Evolutionary conservation across 2,113 vertebrate species (phyloP), one percentile per base, ranked within the genome.

Genomic region (Psittacula cyanocephala): DNA sequence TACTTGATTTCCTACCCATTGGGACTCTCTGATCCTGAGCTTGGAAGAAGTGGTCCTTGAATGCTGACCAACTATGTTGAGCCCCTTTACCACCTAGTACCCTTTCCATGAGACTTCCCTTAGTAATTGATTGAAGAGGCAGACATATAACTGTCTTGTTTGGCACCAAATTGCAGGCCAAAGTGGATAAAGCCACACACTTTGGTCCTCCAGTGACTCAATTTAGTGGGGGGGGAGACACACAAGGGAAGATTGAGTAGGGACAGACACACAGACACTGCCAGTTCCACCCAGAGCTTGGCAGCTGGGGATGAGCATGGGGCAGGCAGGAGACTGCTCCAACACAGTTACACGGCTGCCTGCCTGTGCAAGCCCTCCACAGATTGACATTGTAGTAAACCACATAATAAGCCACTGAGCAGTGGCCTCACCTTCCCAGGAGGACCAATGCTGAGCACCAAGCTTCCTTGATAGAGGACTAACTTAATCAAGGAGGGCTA

Each of bases 221-320:
- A 6, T 59, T 35, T 70, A 20, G 19, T 5, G 3, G 2, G 19
- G 6, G 0, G 3, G 19, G 11, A 20, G 5, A 70, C n/a, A 27
- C 14, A 46, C 7, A 35, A 57, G 17, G 15, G 43, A 39, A 44
- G 65, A n/a, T 1, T 15, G 50, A 41, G 33, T 57, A 46, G 25
- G n/a, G 23, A 22, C 0, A 3, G 39, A 25, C 29, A 17, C 17
- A 10, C 0, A 1, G 29, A 33, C 5, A 0, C 46, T 53, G 44
- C 39, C 18, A 52, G 43, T 19, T 59, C 63, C 49, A 50, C 69
- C 29, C 39, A 59, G 35, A 76, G 24, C 25, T 24, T n/a, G 43
- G 33, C n/a, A 81, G n/a, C 20, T 15, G 35, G 31, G 22, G 33
- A 19, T 29, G 39, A 55, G 35, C 1, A 1, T 1, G 0, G 33